Evolutionary conservation across 2,888 invertebrate genomes (phyloP).

Genomic region (Ormyrus rosae): DNA sequence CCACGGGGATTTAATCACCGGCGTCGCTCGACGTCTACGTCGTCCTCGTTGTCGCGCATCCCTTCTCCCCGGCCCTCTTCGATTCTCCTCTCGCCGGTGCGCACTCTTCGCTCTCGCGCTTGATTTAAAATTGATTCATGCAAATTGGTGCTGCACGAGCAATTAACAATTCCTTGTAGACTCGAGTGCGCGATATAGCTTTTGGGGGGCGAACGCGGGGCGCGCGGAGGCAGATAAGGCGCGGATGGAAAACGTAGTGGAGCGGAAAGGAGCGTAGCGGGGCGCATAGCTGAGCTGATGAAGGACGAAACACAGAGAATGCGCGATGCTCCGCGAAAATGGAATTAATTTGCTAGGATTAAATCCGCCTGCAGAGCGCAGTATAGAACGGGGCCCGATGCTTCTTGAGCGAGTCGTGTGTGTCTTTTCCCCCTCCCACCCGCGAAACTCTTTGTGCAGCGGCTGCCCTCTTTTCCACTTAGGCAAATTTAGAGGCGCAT

Average conservation of each 20-base stretch:
- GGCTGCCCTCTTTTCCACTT: background rate
- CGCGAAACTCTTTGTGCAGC: background rate
- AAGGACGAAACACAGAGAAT: conserved; percentile 75
- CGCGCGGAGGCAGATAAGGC: conserved; percentile 50
- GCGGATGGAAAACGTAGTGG: conserved; percentile 36
- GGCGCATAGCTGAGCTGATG: conserved; percentile 71
- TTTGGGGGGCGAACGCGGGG: conserved; percentile 52
- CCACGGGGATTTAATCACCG: no score
- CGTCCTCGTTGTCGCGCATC: background rate
- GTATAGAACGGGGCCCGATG: conserved; percentile 66
- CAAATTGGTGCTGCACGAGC: conserved; percentile 75
- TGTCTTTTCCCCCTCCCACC: background rate
- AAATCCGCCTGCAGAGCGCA: conserved; percentile 71
- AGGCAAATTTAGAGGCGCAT: conserved; percentile 41
- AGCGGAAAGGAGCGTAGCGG: conserved; percentile 49
- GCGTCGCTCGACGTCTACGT: background rate
- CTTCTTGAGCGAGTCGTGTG: conserved; percentile 62
- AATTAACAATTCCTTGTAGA: conserved; percentile 76
- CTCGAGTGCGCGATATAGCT: conserved; percentile 65
- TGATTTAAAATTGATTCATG: conserved; percentile 76
- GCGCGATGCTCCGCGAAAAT: conserved; percentile 71
- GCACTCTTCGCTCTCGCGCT: conserved; percentile 58
- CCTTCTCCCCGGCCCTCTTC: background rate
- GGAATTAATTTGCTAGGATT: conserved; percentile 75
- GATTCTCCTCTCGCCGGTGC: background rate